Conservation (phyloP, 2,113 vertebrate species). For the Macaca fascicularis region T2T-MFA8v1.1 NC_088381.1:94251001-94251500, state of each 20-base stretch:
- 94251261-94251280: constrained; percentile 27
- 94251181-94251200: background rate
- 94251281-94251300: background rate
- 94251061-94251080: background rate
- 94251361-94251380: background rate
- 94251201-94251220: background rate
- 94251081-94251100: background rate
- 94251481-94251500: background rate
- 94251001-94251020: background rate
- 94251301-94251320: background rate
- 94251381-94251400: background rate
- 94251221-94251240: constrained; percentile 11
- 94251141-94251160: background rate
- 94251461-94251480: background rate
- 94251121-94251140: background rate
- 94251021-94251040: background rate
- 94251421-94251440: background rate
- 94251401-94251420: background rate
- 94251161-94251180: background rate
- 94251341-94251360: background rate
- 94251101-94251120: background rate
- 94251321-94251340: background rate
- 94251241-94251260: constrained; percentile 22
- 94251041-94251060: constrained; percentile 33
- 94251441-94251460: background rate